A percentile compares a stretch with the other conserved stretches of the same genome.
Evolutionary conservation across 2,113 vertebrate species (phyloP).

Genomic region (Saimiri boliviensis): DNA sequence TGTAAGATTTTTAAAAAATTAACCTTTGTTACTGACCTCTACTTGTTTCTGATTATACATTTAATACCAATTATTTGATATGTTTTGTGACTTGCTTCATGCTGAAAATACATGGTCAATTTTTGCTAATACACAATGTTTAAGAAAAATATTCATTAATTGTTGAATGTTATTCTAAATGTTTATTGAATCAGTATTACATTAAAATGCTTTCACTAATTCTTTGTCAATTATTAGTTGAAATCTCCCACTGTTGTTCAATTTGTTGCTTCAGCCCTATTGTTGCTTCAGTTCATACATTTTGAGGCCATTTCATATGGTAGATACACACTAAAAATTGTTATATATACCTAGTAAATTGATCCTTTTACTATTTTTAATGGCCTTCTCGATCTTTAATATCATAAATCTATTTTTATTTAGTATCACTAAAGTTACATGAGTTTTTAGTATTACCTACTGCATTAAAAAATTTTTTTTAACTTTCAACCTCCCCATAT

Average conservation of each 20-base stretch:
- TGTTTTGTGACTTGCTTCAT: background rate
- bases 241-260: background rate
- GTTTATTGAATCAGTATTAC: background rate
- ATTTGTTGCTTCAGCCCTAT: background rate
- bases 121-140: background rate
- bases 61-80: slow-evolving; percentile 1
- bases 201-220: slow-evolving; percentile 1
- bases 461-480: background rate
- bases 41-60: background rate
- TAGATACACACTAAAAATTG: background rate
- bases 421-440: background rate
- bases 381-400: background rate
- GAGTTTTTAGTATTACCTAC: background rate
- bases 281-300: background rate
- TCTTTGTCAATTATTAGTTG: background rate
- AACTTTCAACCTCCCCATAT: background rate
- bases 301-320: background rate
- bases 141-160: background rate
- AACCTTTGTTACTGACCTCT: background rate
- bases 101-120: background rate
- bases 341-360: background rate
- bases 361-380: background rate
- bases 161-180: background rate
- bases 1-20: background rate
- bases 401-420: background rate